A percentile compares a stretch with the other conserved stretches of the same genome.
These are phyloP conservation scores for Isurus oxyrinchus DNA, from an alignment of 2,113 vertebrate genomes.

Conservation along the genomic window DNA sequence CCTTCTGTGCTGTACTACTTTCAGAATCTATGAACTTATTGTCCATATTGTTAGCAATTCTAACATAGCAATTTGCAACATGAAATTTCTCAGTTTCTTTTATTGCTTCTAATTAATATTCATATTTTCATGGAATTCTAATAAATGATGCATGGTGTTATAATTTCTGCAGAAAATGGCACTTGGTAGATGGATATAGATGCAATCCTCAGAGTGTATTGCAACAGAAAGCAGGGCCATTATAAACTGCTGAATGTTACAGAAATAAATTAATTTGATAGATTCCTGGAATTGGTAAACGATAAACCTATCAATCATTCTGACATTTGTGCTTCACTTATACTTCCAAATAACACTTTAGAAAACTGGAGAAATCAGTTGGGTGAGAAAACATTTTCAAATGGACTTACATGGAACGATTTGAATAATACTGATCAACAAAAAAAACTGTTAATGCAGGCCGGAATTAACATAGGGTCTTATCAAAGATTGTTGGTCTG, in stretches of 20 bases:
- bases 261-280: not conserved
- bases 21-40: not conserved
- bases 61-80: not conserved
- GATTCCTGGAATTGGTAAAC: not conserved
- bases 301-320: not conserved
- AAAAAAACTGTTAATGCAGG: not conserved
- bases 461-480: not conserved
- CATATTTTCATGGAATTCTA: not conserved
- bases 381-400: not conserved
- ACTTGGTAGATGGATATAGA: not conserved
- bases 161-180: not conserved
- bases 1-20: not conserved
- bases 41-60: not conserved
- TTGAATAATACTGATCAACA: slow-evolving; percentile 16
- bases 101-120: not conserved
- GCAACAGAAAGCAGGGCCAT: not conserved
- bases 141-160: not conserved
- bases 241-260: slow-evolving; percentile 12
- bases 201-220: not conserved
- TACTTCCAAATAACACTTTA: not conserved
- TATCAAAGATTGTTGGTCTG: not conserved
- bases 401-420: not conserved
- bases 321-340: not conserved
- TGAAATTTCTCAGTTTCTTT: not conserved
- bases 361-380: not conserved